Evolutionary conservation across 2,888 invertebrate genomes (phyloP).

Genomic region (Scelioninae gen. 1): DNA sequence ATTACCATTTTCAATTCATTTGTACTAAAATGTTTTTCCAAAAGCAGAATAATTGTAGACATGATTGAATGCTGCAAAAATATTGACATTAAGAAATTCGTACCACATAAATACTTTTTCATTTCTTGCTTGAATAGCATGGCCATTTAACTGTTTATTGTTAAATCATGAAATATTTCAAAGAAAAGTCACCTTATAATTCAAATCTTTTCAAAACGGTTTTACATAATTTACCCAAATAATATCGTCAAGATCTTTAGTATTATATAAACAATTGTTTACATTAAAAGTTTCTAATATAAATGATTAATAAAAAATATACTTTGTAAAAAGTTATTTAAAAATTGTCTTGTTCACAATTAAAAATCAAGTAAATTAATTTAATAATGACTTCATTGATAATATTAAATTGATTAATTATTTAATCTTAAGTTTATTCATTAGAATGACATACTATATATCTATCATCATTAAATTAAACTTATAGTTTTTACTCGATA

Average conservation of each 20-base stretch:
- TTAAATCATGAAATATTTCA: not conserved
- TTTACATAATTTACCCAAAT: slow-evolving; percentile 22
- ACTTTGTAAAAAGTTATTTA: too few species aligned
- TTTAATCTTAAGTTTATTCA: too few species aligned
- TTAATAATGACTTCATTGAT: too few species aligned
- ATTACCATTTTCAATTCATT: not conserved
- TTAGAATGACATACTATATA: not conserved
- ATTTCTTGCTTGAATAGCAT: not conserved
- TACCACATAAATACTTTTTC: not conserved
- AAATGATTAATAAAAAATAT: too few species aligned
- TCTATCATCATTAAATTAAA: not conserved
- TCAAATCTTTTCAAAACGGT: not conserved
- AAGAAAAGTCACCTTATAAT: slow-evolving; percentile 12
- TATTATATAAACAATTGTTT: not conserved
- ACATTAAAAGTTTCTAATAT: too few species aligned
- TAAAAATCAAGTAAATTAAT: too few species aligned
- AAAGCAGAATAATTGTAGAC: slow-evolving; percentile 1
- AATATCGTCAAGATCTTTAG: not conserved
- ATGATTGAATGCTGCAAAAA: slow-evolving; percentile 9
- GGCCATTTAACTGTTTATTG: not conserved
- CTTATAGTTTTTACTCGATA: not conserved
- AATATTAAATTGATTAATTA: too few species aligned
- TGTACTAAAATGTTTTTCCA: not conserved
- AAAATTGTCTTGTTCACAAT: too few species aligned
- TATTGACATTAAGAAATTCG: not conserved